Base-by-base conservation (phyloP, 2,888 invertebrate species). In the Dynastes hyllus region DNA sequence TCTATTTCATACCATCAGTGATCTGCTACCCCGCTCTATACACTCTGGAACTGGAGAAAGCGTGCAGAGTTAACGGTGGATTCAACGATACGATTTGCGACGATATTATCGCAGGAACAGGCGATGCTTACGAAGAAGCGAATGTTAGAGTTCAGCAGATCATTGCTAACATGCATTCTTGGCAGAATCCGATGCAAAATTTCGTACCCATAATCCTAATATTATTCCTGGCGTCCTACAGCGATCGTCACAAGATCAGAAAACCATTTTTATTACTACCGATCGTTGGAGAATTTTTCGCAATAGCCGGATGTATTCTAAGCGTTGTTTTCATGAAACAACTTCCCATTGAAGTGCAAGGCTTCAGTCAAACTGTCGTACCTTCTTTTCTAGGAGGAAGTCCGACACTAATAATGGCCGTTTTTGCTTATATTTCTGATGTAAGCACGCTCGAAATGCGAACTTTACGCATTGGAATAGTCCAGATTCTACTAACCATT, bases 391-490 rank as follows among this genome's bases (percentile, higher is more conserved):
- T 91, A 32, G 93, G 93, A 40, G 92, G 93, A 29, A 88, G 90
- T 79, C 90, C 92, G 0, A 87, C 88, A 85, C 79, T 89, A 22
- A 85, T 87, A 3, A 88, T 89, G 88, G 88, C 88, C 11, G 83
- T 86, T 13, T 89, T 87, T 79, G 85, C 89, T 1, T 89, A 89
- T 79, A 86, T 89, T 29, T 88, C 89, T 2, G 89, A 89, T 82
- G 86, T 88, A 2, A 89, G 93, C 58, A 89, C 91, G 0, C 78
- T 91, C 29, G 92, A 92, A 83, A 90, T 91, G 81, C 89, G 93
- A 37, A 93, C 93, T 1, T 90, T 93, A 69, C 89, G 93, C 83
- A 90, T 93, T 66, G 93, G 93, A 13, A 85, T 92, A n/a, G 90
- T 92, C 13, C 88, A 89, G 81, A 88, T 88, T 40, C 85, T 87